phyloP scores from a whole-genome alignment of 2,888 invertebrate species.

The Nomada hirtipes region DNA sequence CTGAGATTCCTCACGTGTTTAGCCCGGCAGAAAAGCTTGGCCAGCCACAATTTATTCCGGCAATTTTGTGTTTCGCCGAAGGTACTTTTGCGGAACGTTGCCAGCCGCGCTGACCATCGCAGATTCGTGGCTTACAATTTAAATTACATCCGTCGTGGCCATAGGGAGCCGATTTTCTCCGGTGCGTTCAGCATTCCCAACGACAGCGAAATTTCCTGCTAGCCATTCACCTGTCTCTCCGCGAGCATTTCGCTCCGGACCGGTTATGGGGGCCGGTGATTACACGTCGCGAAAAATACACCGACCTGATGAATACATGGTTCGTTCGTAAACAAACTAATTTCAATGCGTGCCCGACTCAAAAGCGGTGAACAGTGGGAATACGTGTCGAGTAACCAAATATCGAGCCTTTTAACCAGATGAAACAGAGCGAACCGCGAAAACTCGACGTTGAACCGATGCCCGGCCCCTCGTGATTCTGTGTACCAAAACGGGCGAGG shows the following conservation, averaged over 20 bases:
- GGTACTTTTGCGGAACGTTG: slow-evolving; percentile 33
- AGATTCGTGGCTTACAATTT: slow-evolving; percentile 32
- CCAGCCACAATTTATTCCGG: slow-evolving; percentile 40
- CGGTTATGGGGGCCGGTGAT: slow-evolving; percentile 34
- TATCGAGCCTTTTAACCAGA: slow-evolving; percentile 70
- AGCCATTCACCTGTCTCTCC: too few relatives aligned
- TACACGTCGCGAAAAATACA: slow-evolving; percentile 30
- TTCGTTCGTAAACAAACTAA: slow-evolving; percentile 60
- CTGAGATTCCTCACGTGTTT: too few relatives aligned
- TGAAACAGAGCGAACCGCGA: slow-evolving; percentile 61
- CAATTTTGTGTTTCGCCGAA: slow-evolving; percentile 44
- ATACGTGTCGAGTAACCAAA: slow-evolving; percentile 62
- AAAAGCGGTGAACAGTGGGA: slow-evolving; percentile 43
- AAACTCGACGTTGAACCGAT: slow-evolving; percentile 43
- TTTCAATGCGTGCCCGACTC: slow-evolving; percentile 38
- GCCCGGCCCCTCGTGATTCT: slow-evolving; percentile 45
- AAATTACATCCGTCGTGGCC: slow-evolving; percentile 27
- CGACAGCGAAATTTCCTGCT: neutral
- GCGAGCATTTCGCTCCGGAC: neutral
- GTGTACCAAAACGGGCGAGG: slow-evolving; percentile 40
- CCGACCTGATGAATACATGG: slow-evolving; percentile 40
- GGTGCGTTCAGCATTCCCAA: neutral
- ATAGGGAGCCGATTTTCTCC: slow-evolving; percentile 13
- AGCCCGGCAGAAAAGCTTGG: slow-evolving; percentile 6
- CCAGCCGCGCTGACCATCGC: slow-evolving; percentile 30